Evolutionary conservation across 2,888 invertebrate species (phyloP).

Genomic region (Phengaris arion): DNA sequence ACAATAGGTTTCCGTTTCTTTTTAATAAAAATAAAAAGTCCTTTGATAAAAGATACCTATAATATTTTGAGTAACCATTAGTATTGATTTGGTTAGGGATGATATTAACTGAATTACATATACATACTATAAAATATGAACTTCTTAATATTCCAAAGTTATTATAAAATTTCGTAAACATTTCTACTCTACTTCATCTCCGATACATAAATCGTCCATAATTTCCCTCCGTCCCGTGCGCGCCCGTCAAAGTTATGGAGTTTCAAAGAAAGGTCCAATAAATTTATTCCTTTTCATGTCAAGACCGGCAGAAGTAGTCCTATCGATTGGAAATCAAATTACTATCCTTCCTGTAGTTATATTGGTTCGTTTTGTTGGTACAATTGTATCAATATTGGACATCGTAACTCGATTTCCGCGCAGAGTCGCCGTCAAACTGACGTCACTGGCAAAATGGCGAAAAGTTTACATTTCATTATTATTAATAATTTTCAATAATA

Average conservation of each 20-base stretch:
- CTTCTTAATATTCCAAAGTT: neutral
- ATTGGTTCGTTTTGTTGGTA: slow-evolving; percentile 63
- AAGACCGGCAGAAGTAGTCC: slow-evolving; percentile 43
- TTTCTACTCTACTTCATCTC: neutral
- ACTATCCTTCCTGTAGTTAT: slow-evolving; percentile 57
- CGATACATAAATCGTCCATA: slow-evolving; percentile 18
- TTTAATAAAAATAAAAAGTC: neutral
- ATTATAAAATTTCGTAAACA: neutral
- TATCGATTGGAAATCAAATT: slow-evolving; percentile 59
- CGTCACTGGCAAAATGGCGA: slow-evolving; percentile 50
- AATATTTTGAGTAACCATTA: too few species aligned
- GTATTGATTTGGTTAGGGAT: too few species aligned
- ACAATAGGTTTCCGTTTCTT: too few species aligned
- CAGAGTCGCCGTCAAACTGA: slow-evolving; percentile 54
- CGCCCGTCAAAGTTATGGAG: slow-evolving; percentile 35
- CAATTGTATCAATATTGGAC: slow-evolving; percentile 74
- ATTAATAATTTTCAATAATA: neutral
- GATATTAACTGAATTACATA: neutral
- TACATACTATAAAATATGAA: neutral
- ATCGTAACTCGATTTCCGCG: slow-evolving; percentile 66
- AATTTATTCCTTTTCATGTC: slow-evolving; percentile 44
- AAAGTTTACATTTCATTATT: slow-evolving; percentile 33
- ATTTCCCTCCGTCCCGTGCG: slow-evolving; percentile 15
- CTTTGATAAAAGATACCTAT: too few species aligned
- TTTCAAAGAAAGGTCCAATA: slow-evolving; percentile 37